phyloP scores from a whole-genome alignment of 2,888 invertebrate genomes.

The Orchesella flavescens region DNA sequence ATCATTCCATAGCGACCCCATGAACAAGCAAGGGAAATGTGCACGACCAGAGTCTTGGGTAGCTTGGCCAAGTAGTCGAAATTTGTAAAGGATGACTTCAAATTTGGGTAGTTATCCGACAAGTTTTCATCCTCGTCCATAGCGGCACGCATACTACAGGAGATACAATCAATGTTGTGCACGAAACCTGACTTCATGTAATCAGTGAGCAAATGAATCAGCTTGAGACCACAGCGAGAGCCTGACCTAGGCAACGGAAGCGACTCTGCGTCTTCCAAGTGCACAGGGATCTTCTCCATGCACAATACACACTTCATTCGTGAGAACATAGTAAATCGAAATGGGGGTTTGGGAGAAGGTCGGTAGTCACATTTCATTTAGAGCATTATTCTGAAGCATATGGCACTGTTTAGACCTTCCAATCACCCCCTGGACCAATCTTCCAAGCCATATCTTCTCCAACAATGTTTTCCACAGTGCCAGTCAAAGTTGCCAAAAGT shows the following conservation, averaged over 20 bases:
- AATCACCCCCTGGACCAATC: not conserved
- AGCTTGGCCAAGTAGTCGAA: slow-evolving; percentile 86
- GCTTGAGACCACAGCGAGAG: slow-evolving; percentile 76
- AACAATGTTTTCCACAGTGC: not conserved
- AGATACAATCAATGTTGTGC: slow-evolving; percentile 86
- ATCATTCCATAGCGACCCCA: slow-evolving; percentile 84
- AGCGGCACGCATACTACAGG: slow-evolving; percentile 76
- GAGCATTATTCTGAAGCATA: slow-evolving; percentile 45
- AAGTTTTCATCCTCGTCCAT: not conserved
- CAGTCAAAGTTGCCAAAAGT: too few relatives aligned
- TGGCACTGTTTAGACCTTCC: slow-evolving; percentile 44
- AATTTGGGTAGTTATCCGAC: slow-evolving; percentile 75
- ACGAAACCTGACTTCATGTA: slow-evolving; percentile 91
- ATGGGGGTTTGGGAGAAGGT: slow-evolving; percentile 77
- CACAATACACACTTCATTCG: slow-evolving; percentile 85
- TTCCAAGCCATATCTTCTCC: slow-evolving; percentile 22
- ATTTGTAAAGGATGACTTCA: slow-evolving; percentile 81
- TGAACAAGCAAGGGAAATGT: slow-evolving; percentile 90
- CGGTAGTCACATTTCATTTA: slow-evolving; percentile 10
- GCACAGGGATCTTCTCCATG: slow-evolving; percentile 85
- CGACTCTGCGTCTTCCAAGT: slow-evolving; percentile 93
- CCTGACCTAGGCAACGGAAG: slow-evolving; percentile 83
- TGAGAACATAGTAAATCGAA: slow-evolving; percentile 84
- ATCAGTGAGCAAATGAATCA: slow-evolving; percentile 81
- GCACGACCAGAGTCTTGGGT: slow-evolving; percentile 90